Percentiles rank a stretch among this genome's conserved stretches.
Conservation (phyloP, 2,797 vertebrate genomes). For the Poecilia gillii region DNA sequence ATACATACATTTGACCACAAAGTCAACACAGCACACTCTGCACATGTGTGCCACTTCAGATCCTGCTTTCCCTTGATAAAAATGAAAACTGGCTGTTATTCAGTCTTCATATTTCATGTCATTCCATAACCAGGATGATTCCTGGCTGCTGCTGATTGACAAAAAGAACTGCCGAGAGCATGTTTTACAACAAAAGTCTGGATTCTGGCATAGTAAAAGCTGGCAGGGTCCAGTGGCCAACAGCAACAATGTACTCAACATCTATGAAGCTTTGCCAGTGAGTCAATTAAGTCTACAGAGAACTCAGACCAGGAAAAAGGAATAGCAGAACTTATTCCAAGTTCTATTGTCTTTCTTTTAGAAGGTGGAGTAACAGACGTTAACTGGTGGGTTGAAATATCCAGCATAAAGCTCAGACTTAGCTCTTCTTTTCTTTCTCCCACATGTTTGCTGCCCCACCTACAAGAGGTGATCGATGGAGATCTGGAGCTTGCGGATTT, state of each 20-base stretch:
- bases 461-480: background rate
- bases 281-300: slow-evolving; percentile 60
- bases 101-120: slow-evolving; percentile 44
- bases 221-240: slow-evolving; percentile 60
- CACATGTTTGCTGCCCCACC: too few relatives aligned
- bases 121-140: slow-evolving; percentile 39
- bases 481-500: background rate
- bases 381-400: slow-evolving; percentile 34
- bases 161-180: slow-evolving; percentile 32
- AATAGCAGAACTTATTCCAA: slow-evolving; percentile 67
- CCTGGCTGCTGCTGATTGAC: slow-evolving; percentile 57
- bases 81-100: slow-evolving; percentile 48
- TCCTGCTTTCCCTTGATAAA: slow-evolving; percentile 33
- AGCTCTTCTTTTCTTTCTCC: background rate
- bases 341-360: slow-evolving; percentile 66
- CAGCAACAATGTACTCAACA: slow-evolving; percentile 65
- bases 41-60: slow-evolving; percentile 45
- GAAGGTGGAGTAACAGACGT: slow-evolving; percentile 46
- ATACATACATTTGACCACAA: slow-evolving; percentile 46
- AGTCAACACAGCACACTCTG: slow-evolving; percentile 45
- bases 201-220: slow-evolving; percentile 57
- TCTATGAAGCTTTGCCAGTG: slow-evolving; percentile 68
- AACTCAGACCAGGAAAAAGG: slow-evolving; percentile 69
- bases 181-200: slow-evolving; percentile 73
- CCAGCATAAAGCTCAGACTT: background rate